Base-by-base conservation (phyloP, 2,113 vertebrate genomes). In the Thalassarche chlororhynchos region DNA sequence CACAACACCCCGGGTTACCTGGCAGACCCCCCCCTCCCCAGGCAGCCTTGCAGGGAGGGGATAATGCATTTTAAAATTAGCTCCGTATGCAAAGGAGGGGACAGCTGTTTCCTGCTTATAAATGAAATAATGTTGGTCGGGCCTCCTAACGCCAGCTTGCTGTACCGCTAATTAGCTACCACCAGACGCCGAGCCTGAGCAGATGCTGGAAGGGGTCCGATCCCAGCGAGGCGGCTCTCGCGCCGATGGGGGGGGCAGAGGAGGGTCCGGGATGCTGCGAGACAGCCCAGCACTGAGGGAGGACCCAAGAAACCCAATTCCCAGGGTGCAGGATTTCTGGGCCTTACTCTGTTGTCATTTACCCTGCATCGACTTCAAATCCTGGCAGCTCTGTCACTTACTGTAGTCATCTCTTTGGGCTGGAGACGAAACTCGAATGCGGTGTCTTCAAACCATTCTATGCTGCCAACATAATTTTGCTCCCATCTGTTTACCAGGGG, bases 1-100 rank as follows among this genome's bases (percentile, higher is more conserved):
- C 69, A 3, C 42, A 8, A 1, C 61, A 24, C 38, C 75, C 2
- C 15, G 5, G n/a, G 21, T 6, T 2, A 9, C 17, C 2, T 1
- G 19, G 28, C 68, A 55, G 57, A 13, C 5, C 18, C 71, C 36
- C 28, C 28, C 25, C 2, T 4, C n/a, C 42, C 42, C 90, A 5
- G 21, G 47, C 12, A n/a, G 71, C 69, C 36, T 15, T 12, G 26
- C 42, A 17, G 62, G 62, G 29, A 81, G 40, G 75, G 51, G 79
- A 34, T 5, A 44, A 78, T 38, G 51, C 32, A 8, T 46, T 52
- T 69, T 52, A 19, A 61, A 62, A 31, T 7, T 1, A 31, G 36
- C 64, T 42, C 84, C 10, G 25, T 4, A 1, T 20, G 64, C 49
- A 46, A 42, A 79, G 52, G 38, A 34, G 64, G 86, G 87, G 83